Base-by-base conservation (phyloP, 2,888 invertebrate species). In the Acanthoscelides obtectus region DNA sequence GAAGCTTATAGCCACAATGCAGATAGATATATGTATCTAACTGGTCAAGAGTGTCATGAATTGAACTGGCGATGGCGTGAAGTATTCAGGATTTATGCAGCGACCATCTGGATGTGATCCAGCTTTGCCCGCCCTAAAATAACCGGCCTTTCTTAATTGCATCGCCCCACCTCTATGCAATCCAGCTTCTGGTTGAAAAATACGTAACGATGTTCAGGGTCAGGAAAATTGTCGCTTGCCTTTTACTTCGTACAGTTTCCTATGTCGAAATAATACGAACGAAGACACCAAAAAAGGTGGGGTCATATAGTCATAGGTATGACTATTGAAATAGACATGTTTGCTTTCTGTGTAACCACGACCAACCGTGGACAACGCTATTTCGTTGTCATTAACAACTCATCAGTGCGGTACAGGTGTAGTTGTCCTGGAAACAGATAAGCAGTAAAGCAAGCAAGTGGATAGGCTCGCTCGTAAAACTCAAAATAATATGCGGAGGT, bases 1-100 rank as follows among this genome's bases (percentile, higher is more conserved):
- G 45, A 45, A 45, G 45, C 17, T 45, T 45, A 45, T 45, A 45
- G 12, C 45, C 17, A 45, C 45, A 6, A 6, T 12, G 45, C 17
- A 45, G 45, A 45, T 45, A 45, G 45, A 45, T 45, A 45, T 45
- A 45, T 45, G 45, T 45, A 12, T 45, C 45, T 45, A 45, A 45
- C 45, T 71, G 73, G 77, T 75, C 77, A 76, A 78, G 76, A 75
- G 74, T 76, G 71, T 71, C 72, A 73, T 74, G 74, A 74, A 74
- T 74, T 76, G 79, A 78, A 76, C 85, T 85, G 84, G 75, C 79
- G 78, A 77, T 83, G 85, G 82, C 85, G 84, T 84, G 83, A 82
- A 84, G 84, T 84, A 81, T 83, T 81, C 80, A 78, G 77, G 77
- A 79, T 45, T 45, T 45, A 45, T 45, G 45, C 45, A 45, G 45